Base-by-base conservation (phyloP, 2,888 invertebrate species). In the Scelioninae gen. 1 region DNA sequence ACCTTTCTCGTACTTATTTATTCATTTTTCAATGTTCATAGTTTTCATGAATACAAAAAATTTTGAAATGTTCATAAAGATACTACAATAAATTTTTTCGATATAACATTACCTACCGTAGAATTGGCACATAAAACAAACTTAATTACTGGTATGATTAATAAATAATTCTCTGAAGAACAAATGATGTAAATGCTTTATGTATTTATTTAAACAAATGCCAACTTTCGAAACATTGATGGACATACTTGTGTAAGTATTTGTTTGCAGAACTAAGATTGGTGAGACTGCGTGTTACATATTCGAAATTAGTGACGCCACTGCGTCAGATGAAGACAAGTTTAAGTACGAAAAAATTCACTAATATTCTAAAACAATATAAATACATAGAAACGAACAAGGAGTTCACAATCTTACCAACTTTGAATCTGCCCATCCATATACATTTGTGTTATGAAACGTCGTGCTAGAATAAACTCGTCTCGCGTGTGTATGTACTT, bases 161-260 rank as follows among this genome's bases (percentile, higher is more conserved):
- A n/a, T n/a, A n/a, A n/a, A n/a, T n/a, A n/a, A n/a, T n/a, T n/a
- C n/a, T n/a, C n/a, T n/a, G n/a, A n/a, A n/a, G n/a, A n/a, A n/a
- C n/a, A n/a, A n/a, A n/a, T n/a, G 23, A 49, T 55, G 16, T 60
- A 62, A 76, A 82, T 83, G 77, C 62, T 81, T 82, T 53, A 82
- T 82, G 53, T 76, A 77, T 82, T 82, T 82, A 82, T 82, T 82
- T 82, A 82, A 82, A 82, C 82, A 82, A 82, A 82, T 82, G 68
- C 68, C 77, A 82, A 77, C 82, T 77, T 82, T 82, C 82, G 45
- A 82, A 82, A 77, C 82, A 82, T 74, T 77, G 63, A 82, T 82
- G 77, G 82, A 82, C 82, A 77, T 77, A 72, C 76, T 72, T 51
- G 62, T 80, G 62, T 74, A 76, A 71, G 81, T 81, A 71, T 69